Conservation (phyloP, 2,797 vertebrate genomes). For the Cirrhinus mrigala region DNA sequence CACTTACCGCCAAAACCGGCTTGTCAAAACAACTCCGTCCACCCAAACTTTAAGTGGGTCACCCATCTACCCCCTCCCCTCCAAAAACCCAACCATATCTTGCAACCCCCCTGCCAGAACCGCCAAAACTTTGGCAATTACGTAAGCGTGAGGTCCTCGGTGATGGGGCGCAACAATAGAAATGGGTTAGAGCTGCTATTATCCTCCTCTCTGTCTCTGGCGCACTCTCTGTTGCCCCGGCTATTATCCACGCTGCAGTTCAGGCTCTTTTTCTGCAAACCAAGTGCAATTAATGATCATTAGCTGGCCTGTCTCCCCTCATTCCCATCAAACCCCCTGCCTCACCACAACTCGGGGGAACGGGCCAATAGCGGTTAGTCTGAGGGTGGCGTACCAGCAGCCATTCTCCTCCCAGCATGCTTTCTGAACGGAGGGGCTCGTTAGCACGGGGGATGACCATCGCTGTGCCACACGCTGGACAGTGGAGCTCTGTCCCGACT, state of each 20-base stretch:
- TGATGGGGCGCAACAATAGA: conserved; percentile 72
- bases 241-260: conserved; percentile 78
- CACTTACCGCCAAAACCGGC: conserved; percentile 39
- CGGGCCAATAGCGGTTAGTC: conserved; percentile 78
- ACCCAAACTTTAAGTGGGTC: conserved; percentile 56
- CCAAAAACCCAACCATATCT: conserved; percentile 33
- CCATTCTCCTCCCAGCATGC: conserved; percentile 90
- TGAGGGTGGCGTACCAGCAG: conserved; percentile 79
- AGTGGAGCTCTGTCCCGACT: conserved; percentile 74
- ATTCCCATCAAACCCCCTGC: conserved; percentile 86
- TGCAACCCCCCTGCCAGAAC: conserved; percentile 48
- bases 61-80: conserved; percentile 16
- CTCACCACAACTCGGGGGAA: conserved; percentile 68
- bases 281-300: conserved; percentile 97
- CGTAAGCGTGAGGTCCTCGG: conserved; percentile 71
- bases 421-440: conserved; percentile 77
- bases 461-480: conserved; percentile 92
- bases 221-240: conserved; percentile 46
- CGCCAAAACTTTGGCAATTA: conserved; percentile 76
- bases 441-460: conserved; percentile 78
- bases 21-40: conserved; percentile 41
- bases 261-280: conserved; percentile 85
- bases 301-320: conserved; percentile 91
- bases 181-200: conserved; percentile 78
- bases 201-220: conserved; percentile 70